Evolutionary conservation across 1,140 invertebrate genomes (phyloP).

Genomic region (Planococcus citri): DNA sequence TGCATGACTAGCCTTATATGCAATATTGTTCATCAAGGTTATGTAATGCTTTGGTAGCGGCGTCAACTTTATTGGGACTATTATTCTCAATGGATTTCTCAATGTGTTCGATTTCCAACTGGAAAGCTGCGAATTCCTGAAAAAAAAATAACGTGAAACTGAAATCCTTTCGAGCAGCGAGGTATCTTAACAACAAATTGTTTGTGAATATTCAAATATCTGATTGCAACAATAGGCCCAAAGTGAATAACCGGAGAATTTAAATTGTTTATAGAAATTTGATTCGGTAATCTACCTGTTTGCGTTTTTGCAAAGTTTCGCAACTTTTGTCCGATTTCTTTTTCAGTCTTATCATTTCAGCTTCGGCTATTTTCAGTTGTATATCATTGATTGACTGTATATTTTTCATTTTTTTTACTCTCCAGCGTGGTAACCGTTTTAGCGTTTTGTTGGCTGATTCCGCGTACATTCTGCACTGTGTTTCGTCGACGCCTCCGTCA

Average conservation of each 20-base stretch:
- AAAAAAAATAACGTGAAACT: background rate
- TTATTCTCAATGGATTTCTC: conserved; percentile 51
- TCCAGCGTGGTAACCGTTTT: conserved; percentile 58
- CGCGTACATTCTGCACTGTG: conserved; percentile 45
- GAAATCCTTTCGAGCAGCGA: too few species aligned
- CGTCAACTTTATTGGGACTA: conserved; percentile 45
- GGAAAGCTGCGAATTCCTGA: conserved; percentile 64
- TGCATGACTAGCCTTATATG: conserved; percentile 37
- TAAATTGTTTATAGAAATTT: too few species aligned
- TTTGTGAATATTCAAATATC: too few species aligned
- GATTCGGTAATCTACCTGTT: conserved; percentile 45
- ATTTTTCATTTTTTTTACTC: conserved; percentile 64
- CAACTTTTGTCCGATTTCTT: conserved; percentile 59
- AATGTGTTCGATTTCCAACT: conserved; percentile 67
- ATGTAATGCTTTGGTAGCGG: conserved; percentile 36
- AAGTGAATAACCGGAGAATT: too few species aligned
- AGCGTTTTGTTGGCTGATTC: conserved; percentile 44
- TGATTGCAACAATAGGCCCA: too few species aligned
- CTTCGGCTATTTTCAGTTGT: conserved; percentile 58
- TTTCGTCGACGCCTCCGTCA: conserved; percentile 43
- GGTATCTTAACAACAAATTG: too few species aligned
- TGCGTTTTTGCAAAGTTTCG: conserved; percentile 63
- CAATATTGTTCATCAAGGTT: conserved; percentile 42
- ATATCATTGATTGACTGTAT: conserved; percentile 62
- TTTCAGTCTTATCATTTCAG: conserved; percentile 56